Percentiles rank a stretch among this genome's conserved stretches.
These are phyloP conservation scores for Alouatta palliata DNA, from an alignment of 2,113 vertebrate species.

Conservation along the genomic window DNA sequence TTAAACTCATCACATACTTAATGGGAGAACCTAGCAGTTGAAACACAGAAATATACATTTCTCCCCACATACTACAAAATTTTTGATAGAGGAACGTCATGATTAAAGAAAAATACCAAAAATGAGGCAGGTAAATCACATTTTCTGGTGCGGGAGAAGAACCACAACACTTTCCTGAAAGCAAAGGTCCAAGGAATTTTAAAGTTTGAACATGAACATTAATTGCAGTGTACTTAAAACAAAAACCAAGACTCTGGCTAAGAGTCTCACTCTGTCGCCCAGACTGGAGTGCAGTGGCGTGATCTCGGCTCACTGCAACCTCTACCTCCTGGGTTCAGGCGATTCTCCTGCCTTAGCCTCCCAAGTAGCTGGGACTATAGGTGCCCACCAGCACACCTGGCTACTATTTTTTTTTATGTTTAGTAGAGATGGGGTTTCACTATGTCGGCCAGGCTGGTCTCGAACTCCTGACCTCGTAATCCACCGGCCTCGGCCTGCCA, in stretches of 20 bases:
- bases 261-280: too few relatives aligned
- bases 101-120: not conserved
- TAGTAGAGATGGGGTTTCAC: too few relatives aligned
- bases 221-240: slow-evolving; percentile 76
- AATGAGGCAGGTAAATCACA: slow-evolving; percentile 60
- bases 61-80: not conserved
- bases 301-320: too few relatives aligned
- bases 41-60: slow-evolving; percentile 12
- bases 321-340: too few relatives aligned
- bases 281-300: too few relatives aligned
- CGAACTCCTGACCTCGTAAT: too few relatives aligned
- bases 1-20: slow-evolving; percentile 38
- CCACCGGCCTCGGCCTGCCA: too few relatives aligned
- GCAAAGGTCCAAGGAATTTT: slow-evolving; percentile 77
- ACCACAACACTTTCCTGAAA: slow-evolving; percentile 54
- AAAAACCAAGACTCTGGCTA: slow-evolving; percentile 50
- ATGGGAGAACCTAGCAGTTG: not conserved
- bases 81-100: not conserved
- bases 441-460: too few relatives aligned
- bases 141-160: slow-evolving; percentile 69
- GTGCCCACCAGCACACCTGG: too few relatives aligned
- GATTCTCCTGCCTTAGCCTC: too few relatives aligned
- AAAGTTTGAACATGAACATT: slow-evolving; percentile 76
- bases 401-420: too few relatives aligned
- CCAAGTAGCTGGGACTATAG: too few relatives aligned